A percentile compares a stretch with the other conserved stretches of the same genome.
Evolutionary conservation across 2,888 invertebrate genomes (phyloP).

Genomic region (Phaedon cochleariae): DNA sequence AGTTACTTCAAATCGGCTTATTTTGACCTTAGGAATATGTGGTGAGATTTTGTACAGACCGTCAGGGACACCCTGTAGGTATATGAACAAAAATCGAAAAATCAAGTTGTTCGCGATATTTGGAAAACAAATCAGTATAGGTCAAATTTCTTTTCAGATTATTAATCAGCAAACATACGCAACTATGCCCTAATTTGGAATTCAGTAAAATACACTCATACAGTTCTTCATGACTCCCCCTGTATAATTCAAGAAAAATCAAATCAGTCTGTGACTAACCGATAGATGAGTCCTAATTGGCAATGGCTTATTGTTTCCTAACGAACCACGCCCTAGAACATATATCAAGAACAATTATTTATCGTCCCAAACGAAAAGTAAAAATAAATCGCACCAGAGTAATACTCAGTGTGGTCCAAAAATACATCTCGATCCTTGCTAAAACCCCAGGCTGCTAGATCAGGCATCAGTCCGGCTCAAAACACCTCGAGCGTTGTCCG

Average conservation of each 20-base stretch:
- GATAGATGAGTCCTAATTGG: neutral
- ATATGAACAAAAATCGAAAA: too few relatives aligned
- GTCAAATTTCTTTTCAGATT: too few relatives aligned
- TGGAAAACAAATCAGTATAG: too few relatives aligned
- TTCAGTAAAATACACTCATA: too few relatives aligned
- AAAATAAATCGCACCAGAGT: conserved; percentile 31
- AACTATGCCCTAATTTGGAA: too few relatives aligned
- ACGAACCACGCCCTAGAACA: conserved; percentile 16
- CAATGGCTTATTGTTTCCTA: neutral
- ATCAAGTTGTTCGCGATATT: too few relatives aligned
- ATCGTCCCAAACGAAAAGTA: conserved; percentile 25
- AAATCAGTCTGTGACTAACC: neutral
- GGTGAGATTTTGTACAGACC: too few relatives aligned
- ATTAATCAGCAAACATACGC: too few relatives aligned
- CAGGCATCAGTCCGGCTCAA: conserved; percentile 54
- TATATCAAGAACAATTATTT: conserved; percentile 24
- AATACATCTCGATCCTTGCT: conserved; percentile 43
- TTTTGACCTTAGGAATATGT: too few relatives aligned
- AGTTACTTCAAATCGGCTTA: too few relatives aligned
- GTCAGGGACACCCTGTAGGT: too few relatives aligned
- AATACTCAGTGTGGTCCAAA: conserved; percentile 16
- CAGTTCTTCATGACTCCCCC: too few relatives aligned
- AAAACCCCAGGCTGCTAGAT: conserved; percentile 52
- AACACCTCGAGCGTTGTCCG: conserved; percentile 49
- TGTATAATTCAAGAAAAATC: neutral